phyloP scores from a whole-genome alignment of 2,113 vertebrate genomes.

The Anser cygnoides region DNA sequence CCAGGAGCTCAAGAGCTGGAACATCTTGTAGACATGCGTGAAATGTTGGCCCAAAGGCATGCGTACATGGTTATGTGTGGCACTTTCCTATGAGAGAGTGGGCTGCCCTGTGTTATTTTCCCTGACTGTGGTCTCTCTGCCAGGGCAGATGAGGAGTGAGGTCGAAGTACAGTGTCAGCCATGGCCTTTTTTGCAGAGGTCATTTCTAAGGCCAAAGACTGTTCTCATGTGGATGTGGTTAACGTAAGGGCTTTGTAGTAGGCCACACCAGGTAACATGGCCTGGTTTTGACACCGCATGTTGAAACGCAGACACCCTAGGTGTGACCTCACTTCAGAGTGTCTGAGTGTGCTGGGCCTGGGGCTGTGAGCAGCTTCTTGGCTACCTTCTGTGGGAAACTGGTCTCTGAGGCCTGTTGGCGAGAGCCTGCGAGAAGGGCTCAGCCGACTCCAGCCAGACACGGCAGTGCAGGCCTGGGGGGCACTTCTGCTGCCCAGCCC shows the following conservation, averaged over 20 bases:
- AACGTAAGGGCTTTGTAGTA: not conserved
- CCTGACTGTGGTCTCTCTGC: not conserved
- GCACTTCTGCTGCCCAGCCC: not conserved
- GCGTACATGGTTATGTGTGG: accelerated
- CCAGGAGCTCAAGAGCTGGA: not conserved
- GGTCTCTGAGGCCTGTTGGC: not conserved
- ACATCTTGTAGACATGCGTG: not conserved
- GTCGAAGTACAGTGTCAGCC: not conserved
- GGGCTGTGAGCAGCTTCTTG: not conserved
- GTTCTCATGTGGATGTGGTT: not conserved
- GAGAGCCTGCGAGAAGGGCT: not conserved
- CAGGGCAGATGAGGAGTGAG: not conserved
- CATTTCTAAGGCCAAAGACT: not conserved
- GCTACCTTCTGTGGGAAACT: not conserved
- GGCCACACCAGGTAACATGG: accelerated
- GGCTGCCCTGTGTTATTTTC: not conserved
- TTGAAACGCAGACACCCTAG: not conserved
- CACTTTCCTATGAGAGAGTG: not conserved
- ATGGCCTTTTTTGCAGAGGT: not conserved
- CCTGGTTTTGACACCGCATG: accelerated
- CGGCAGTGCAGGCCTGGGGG: accelerated
- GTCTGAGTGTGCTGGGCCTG: accelerated
- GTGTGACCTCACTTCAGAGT: not conserved
- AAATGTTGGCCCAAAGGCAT: not conserved
- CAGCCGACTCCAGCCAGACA: not conserved